Base-by-base conservation (phyloP, 2,888 invertebrate genomes). In the Leptinotarsa rubiginosa region DNA sequence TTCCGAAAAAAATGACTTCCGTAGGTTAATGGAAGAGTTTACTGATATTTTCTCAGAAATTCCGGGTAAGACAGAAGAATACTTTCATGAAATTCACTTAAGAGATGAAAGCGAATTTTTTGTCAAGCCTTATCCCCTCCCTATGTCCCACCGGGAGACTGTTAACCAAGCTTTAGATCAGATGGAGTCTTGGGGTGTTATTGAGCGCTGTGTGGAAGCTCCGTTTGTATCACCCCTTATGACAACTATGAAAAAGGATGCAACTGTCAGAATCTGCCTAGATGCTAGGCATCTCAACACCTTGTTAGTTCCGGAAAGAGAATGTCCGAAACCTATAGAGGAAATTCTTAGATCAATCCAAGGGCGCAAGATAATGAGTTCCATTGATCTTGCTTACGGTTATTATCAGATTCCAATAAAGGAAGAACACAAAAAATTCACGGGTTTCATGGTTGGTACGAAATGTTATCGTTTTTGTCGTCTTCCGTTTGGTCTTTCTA, bases 271-370 rank as follows among this genome's bases (percentile, higher is more conserved):
- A 50, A 50, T 50, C n/a, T 50, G 50, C 50, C 50, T 50, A 4
- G 16, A 50, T 50, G 50, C 50, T 50, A 50, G 16, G 15, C 16
- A 16, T 50, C 50, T 50, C 4, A 50, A 25, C 25, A 25, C 25
- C 25, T 25, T 25, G 25, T 25, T 25, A 25, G 25, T 50, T 16
- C 50, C 50, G 50, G 50, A 50, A 50, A 50, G 50, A 4, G 50
- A 50, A 50, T 50, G 50, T 50, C 50, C 50, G 4, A 50, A 50
- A 50, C 50, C 50, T 50, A 50, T 50, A 50, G 50, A 50, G 50
- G 50, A 50, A 50, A 50, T 50, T 15, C 50, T 50, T n/a, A 50
- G 16, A n/a, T 50, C 50, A 4, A n/a, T 50, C 4, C 50, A 50
- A 50, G 50, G 50, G 3, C 15, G 50, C 4, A 16, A 50, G 13